Conservation (phyloP, 1,140 invertebrate species). For the Hyles euphorbiae region DNA sequence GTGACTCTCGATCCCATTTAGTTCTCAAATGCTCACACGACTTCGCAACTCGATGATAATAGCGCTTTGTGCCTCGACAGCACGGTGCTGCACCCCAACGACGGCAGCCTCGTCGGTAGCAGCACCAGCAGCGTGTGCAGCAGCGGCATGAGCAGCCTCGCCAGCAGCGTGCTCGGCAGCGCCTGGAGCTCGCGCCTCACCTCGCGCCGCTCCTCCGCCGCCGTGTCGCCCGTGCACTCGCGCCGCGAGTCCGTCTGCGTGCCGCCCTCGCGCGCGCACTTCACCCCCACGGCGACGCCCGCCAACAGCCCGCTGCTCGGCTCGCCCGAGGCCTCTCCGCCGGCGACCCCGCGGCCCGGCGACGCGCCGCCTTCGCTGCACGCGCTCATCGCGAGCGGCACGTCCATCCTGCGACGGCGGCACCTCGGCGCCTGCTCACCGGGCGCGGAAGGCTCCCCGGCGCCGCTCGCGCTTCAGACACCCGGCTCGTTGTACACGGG, state of each 20-base stretch:
- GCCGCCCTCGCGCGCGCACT: conserved; percentile 64
- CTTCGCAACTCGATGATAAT: background rate
- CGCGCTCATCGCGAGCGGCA: conserved; percentile 82
- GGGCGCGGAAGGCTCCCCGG: conserved; percentile 71
- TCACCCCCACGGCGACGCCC: conserved; percentile 76
- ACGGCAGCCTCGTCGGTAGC: conserved; percentile 80
- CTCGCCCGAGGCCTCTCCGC: conserved; percentile 82
- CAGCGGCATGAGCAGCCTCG: conserved; percentile 75
- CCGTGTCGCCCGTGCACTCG: conserved; percentile 73
- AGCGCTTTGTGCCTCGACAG: conserved; percentile 47
- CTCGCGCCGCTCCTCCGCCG: conserved; percentile 80
- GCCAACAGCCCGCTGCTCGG: conserved; percentile 71
- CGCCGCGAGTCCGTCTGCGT: conserved; percentile 77
- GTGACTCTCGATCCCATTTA: background rate
- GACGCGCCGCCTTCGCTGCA: conserved; percentile 77
- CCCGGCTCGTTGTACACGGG: conserved; percentile 76
- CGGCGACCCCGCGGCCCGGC: conserved; percentile 89
- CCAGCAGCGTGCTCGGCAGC: conserved; percentile 77
- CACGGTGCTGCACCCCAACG: conserved; percentile 91
- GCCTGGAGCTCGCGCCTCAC: conserved; percentile 66
- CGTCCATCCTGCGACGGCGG: conserved; percentile 83
- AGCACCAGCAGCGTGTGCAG: conserved; percentile 75
- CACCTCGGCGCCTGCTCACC: conserved; percentile 59
- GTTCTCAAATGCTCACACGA: too few species aligned
- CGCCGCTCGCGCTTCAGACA: conserved; percentile 77